Evolutionary conservation across 1,140 invertebrate species (phyloP).

Genomic region (Polyergus mexicanus): DNA sequence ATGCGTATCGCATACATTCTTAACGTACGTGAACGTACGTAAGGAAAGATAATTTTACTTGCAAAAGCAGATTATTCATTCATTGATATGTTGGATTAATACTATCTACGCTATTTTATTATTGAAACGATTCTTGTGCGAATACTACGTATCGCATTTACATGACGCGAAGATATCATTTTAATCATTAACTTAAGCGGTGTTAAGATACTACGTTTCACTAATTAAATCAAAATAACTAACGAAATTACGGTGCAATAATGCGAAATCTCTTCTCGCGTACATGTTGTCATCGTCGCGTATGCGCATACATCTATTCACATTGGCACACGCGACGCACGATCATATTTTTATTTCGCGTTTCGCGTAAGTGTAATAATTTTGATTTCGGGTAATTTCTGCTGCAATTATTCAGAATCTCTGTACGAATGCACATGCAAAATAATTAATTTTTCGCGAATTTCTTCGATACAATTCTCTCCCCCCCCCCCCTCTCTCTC

Average conservation of each 20-base stretch:
- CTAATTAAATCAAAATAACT: slow-evolving; percentile 18
- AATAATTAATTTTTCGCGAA: too few relatives aligned
- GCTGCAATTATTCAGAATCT: background rate
- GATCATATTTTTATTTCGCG: slow-evolving; percentile 44
- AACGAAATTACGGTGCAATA: background rate
- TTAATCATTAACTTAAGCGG: background rate
- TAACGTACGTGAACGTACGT: too few relatives aligned
- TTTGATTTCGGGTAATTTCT: slow-evolving; percentile 33
- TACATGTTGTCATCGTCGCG: background rate
- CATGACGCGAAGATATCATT: background rate
- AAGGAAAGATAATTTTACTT: background rate
- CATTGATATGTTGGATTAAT: background rate
- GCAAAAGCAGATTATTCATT: background rate
- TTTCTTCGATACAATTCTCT: background rate
- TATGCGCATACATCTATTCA: slow-evolving; percentile 20
- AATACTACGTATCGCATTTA: background rate
- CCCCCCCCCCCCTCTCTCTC: too few relatives aligned
- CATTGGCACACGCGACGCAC: background rate
- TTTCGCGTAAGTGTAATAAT: slow-evolving; percentile 69
- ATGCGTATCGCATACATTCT: background rate
- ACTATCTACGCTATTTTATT: background rate
- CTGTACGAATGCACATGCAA: slow-evolving; percentile 35
- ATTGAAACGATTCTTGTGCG: background rate
- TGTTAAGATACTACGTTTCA: background rate
- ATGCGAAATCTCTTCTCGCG: slow-evolving; percentile 24